Evolutionary conservation across 2,113 vertebrate genomes (phyloP).

Genomic region (Oncorhynchus mykiss): DNA sequence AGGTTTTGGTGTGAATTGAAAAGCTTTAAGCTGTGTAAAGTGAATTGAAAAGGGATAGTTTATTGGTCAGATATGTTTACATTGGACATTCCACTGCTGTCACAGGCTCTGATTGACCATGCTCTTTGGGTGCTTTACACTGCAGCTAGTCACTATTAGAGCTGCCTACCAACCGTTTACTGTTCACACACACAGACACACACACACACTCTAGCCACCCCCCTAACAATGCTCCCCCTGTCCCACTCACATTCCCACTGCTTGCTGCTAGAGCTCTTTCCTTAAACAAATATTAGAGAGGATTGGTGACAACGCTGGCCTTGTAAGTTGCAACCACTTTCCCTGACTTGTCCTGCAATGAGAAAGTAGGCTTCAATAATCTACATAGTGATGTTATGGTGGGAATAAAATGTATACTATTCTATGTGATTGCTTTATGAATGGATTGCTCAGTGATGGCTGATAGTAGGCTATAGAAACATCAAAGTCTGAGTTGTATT

Average conservation of each 20-base stretch:
- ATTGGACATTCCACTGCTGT: no score
- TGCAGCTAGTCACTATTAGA: slow-evolving; percentile 15
- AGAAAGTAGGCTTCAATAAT: slow-evolving; percentile 30
- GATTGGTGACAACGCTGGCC: slow-evolving; percentile 44
- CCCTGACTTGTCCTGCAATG: background rate
- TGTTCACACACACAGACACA: background rate
- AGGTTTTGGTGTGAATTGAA: background rate
- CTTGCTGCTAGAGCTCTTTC: slow-evolving; percentile 35
- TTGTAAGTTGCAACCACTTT: slow-evolving; percentile 24
- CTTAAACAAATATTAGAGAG: slow-evolving; percentile 48
- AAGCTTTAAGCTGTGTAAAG: no score
- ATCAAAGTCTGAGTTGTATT: no score
- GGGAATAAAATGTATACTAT: background rate
- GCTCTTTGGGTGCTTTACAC: slow-evolving; percentile 18
- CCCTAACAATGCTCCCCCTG: slow-evolving; percentile 50
- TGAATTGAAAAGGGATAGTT: background rate
- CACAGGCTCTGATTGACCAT: slow-evolving; percentile 2
- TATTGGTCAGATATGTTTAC: background rate
- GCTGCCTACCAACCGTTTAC: no score
- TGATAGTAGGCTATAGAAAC: no score
- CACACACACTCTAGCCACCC: background rate
- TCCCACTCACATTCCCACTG: slow-evolving; percentile 40
- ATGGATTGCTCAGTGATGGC: no score
- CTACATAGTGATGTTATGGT: slow-evolving; percentile 23
- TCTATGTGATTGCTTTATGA: no score